phyloP scores from a whole-genome alignment of 2,888 invertebrate genomes.

The Lapara coniferarum region DNA sequence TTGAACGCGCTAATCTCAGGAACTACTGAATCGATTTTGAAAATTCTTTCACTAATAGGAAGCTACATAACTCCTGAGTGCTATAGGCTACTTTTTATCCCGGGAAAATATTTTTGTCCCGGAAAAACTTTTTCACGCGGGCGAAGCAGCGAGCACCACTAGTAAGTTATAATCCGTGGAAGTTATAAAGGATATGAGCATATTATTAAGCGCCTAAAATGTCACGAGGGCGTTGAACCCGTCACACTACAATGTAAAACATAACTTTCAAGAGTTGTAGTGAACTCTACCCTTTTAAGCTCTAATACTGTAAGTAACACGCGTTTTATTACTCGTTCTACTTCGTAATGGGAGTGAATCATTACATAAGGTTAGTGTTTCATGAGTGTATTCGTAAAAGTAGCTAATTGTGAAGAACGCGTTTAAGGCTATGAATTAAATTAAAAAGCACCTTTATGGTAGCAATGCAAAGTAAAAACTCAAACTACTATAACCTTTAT shows the following conservation, averaged over 20 bases:
- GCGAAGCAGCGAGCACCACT: too few relatives aligned
- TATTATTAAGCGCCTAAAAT: neutral
- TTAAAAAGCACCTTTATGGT: too few relatives aligned
- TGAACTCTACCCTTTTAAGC: neutral
- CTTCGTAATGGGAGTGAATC: conserved; percentile 49
- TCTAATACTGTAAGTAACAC: conserved; percentile 26
- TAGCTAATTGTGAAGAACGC: neutral
- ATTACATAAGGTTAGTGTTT: conserved; percentile 55
- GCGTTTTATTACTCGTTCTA: conserved; percentile 23
- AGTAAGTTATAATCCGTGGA: too few relatives aligned
- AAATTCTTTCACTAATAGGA: too few relatives aligned
- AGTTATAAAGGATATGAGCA: neutral
- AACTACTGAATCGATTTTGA: too few relatives aligned
- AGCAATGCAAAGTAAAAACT: too few relatives aligned
- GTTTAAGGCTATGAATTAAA: neutral
- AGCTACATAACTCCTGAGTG: too few relatives aligned
- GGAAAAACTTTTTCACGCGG: too few relatives aligned
- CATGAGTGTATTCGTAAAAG: conserved; percentile 63
- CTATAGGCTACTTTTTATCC: too few relatives aligned
- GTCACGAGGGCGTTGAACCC: neutral
- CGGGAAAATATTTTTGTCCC: too few relatives aligned
- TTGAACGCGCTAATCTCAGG: too few relatives aligned
- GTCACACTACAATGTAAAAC: neutral
- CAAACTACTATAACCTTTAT: too few relatives aligned
- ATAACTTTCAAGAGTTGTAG: neutral